Evolutionary conservation across 2,888 invertebrate species (phyloP).

Genomic region (Yponomeuta cagnagella): DNA sequence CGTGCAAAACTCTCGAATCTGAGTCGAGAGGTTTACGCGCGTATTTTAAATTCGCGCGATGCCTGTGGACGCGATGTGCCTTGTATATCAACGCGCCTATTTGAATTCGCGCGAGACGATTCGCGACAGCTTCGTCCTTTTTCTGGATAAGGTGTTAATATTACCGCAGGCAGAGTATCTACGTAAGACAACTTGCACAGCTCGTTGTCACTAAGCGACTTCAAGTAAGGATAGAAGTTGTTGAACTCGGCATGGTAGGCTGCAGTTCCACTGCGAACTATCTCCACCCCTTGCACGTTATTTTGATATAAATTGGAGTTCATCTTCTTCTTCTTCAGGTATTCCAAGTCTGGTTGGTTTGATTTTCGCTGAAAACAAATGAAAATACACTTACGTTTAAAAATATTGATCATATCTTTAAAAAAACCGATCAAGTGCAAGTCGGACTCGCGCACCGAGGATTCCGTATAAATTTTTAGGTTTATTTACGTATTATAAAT

Average conservation of each 20-base stretch:
- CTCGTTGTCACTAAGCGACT: constrained; percentile 47
- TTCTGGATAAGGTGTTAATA: background rate
- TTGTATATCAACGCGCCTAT: background rate
- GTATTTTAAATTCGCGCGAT: too few species aligned
- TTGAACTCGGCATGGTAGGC: constrained; percentile 61
- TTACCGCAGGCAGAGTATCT: constrained; percentile 56
- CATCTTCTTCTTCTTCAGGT: constrained; percentile 53
- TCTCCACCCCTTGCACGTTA: constrained; percentile 39
- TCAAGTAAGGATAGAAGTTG: constrained; percentile 49
- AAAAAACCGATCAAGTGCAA: too few species aligned
- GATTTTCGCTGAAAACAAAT: constrained; percentile 19
- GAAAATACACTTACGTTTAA: too few species aligned
- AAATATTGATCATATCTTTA: too few species aligned
- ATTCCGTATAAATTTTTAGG: too few species aligned
- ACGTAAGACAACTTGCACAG: constrained; percentile 54
- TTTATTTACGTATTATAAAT: too few species aligned
- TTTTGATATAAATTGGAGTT: constrained; percentile 48
- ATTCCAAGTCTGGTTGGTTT: constrained; percentile 51
- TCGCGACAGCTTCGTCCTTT: too few species aligned
- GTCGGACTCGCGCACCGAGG: too few species aligned
- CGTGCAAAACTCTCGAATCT: too few species aligned
- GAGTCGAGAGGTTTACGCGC: too few species aligned
- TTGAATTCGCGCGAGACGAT: too few species aligned
- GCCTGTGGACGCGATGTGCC: too few species aligned
- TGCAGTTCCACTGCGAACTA: constrained; percentile 43